Conservation (phyloP, 2,888 invertebrate genomes). For the Tetragnatha montana region DNA sequence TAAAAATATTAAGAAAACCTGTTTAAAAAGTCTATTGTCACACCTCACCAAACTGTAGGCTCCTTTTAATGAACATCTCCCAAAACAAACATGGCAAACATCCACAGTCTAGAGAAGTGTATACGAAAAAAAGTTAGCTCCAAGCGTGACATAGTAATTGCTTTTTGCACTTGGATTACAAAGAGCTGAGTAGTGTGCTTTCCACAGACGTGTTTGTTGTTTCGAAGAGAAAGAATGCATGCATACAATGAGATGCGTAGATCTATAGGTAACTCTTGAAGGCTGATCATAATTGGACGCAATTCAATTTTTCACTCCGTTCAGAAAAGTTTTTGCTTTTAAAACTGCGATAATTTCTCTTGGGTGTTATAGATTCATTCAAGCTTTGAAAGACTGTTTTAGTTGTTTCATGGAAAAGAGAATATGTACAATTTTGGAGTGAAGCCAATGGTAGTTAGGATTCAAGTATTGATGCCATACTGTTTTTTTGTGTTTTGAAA, state of each 20-base stretch:
- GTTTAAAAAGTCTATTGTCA: no score
- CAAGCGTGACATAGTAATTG: constrained; percentile 59
- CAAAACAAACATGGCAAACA: constrained; percentile 1
- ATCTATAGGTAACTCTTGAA: constrained; percentile 13
- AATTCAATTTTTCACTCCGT: background rate
- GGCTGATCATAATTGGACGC: constrained; percentile 27
- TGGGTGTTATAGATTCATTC: no score
- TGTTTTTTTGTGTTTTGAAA: no score
- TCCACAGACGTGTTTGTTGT: constrained; percentile 6
- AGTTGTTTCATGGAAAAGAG: no score
- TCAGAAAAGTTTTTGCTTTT: background rate
- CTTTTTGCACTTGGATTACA: constrained; percentile 19
- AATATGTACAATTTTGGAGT: no score
- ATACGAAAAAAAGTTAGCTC: constrained; percentile 37
- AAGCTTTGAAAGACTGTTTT: no score
- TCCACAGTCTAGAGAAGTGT: background rate
- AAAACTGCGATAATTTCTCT: no score
- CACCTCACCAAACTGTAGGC: background rate
- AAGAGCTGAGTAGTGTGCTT: constrained; percentile 2
- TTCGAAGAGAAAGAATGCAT: background rate
- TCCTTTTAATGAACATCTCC: constrained; percentile 31
- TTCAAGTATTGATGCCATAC: no score
- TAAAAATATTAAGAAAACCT: no score
- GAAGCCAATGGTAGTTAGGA: no score
- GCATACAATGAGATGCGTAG: constrained; percentile 23